phyloP scores from a whole-genome alignment of 2,888 invertebrate species.

The Atherix ibis region DNA sequence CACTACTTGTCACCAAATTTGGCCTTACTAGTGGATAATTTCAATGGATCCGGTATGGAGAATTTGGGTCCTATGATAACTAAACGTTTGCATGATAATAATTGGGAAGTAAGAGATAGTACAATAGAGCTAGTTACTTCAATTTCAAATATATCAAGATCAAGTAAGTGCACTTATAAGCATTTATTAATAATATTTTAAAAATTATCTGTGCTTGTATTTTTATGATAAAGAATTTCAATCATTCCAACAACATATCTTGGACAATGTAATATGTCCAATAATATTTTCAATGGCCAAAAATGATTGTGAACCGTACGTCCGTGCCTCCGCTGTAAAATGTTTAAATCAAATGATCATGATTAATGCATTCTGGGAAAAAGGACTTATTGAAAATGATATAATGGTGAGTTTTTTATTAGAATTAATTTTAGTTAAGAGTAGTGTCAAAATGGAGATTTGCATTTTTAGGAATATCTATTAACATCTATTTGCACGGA shows the following conservation, averaged over 20 bases:
- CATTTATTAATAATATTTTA: not conserved
- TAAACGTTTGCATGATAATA: constrained; percentile 50
- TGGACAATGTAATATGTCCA: constrained; percentile 46
- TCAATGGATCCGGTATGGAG: constrained; percentile 45
- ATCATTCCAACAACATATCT: constrained; percentile 54
- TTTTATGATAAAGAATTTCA: constrained; percentile 46
- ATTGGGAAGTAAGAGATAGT: constrained; percentile 69
- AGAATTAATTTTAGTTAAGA: not conserved
- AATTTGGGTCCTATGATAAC: constrained; percentile 50
- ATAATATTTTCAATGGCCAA: constrained; percentile 48
- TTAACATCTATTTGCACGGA: constrained; percentile 45
- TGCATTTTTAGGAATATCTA: constrained; percentile 31
- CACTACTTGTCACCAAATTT: constrained; percentile 65
- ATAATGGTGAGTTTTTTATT: constrained; percentile 28
- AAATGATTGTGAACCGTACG: constrained; percentile 57
- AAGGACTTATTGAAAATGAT: constrained; percentile 39
- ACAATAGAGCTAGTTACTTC: constrained; percentile 56
- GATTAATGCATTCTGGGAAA: constrained; percentile 50
- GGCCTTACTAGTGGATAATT: constrained; percentile 51
- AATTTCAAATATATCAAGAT: constrained; percentile 50
- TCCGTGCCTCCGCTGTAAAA: constrained; percentile 55
- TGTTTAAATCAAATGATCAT: constrained; percentile 52
- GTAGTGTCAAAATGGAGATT: not conserved
- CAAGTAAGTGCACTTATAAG: constrained; percentile 42
- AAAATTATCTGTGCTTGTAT: no score